A percentile compares a stretch with the other conserved stretches of the same genome.
phyloP scores from a whole-genome alignment of 2,888 invertebrate species.

The Andrena hattorfiana region DNA sequence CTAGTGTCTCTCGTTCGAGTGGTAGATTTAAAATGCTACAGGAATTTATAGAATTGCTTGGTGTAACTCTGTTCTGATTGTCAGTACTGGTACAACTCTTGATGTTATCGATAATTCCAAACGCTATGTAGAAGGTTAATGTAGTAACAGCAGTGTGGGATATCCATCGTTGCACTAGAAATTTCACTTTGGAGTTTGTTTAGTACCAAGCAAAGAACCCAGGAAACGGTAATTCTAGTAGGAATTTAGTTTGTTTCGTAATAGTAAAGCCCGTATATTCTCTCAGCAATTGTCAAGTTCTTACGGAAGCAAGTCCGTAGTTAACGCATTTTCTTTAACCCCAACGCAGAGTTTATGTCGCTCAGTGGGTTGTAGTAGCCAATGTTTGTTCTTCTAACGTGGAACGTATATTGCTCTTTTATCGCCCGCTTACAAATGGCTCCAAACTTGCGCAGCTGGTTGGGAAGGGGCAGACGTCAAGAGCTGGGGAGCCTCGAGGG shows the following conservation, averaged over 20 bases:
- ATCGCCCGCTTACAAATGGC: slow-evolving; percentile 58
- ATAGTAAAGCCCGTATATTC: slow-evolving; percentile 30
- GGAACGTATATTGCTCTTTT: slow-evolving; percentile 49
- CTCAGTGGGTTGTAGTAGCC: slow-evolving; percentile 29
- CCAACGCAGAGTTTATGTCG: slow-evolving; percentile 32
- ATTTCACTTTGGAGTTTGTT: slow-evolving; percentile 30
- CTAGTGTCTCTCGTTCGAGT: too few species aligned
- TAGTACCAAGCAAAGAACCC: slow-evolving; percentile 15
- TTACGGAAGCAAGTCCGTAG: slow-evolving; percentile 23
- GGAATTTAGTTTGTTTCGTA: slow-evolving; percentile 31
- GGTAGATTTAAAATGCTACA: too few species aligned
- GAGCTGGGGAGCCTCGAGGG: slow-evolving; percentile 27
- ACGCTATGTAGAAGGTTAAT: slow-evolving; percentile 27
- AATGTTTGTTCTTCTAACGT: slow-evolving; percentile 53
- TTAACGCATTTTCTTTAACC: slow-evolving; percentile 48
- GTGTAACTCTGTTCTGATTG: slow-evolving; percentile 1
- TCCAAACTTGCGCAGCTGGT: slow-evolving; percentile 50
- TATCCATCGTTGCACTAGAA: slow-evolving; percentile 31
- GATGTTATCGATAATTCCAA: slow-evolving; percentile 14
- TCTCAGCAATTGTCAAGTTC: slow-evolving; percentile 54
- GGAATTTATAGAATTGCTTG: neutral
- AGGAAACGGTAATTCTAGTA: slow-evolving; percentile 2
- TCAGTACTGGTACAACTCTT: neutral
- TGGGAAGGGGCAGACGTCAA: slow-evolving; percentile 8
- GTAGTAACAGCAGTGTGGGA: slow-evolving; percentile 6